phyloP scores from a whole-genome alignment of 1,140 invertebrate genomes.

The Drosophila kikkawai region DNA sequence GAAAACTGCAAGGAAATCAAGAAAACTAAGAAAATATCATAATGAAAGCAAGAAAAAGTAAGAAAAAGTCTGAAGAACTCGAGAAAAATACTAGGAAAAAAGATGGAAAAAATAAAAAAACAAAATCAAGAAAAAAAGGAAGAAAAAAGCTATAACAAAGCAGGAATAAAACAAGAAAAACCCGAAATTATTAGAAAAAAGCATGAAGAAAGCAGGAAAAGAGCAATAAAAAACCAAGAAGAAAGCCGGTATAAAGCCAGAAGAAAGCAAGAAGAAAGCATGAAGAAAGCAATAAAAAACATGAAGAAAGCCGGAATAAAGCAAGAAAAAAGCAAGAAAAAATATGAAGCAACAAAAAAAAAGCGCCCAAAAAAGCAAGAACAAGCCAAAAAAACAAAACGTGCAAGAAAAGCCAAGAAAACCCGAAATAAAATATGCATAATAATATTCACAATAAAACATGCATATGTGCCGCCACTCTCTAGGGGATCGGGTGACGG shows the following conservation, averaged over 20 bases:
- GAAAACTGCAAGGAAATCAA: constrained; percentile 1
- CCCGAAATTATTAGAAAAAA: neutral
- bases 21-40: neutral
- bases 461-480: constrained; percentile 42
- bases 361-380: neutral
- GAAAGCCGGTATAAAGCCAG: neutral
- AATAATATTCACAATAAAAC: constrained; percentile 77
- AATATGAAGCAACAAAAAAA: neutral
- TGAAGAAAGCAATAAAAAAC: no score
- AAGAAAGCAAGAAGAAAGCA: neutral
- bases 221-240: no score
- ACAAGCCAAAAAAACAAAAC: neutral
- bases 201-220: neutral
- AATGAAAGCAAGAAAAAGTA: neutral
- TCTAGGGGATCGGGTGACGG: neutral
- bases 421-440: constrained; percentile 74
- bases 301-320: neutral
- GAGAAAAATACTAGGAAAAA: neutral
- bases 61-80: neutral
- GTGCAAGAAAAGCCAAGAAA: constrained; percentile 6
- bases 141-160: neutral
- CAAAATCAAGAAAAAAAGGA: no score
- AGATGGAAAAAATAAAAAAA: neutral
- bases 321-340: neutral
- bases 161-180: no score